Evolutionary conservation across 2,888 invertebrate genomes (phyloP), one percentile per base, ranked within the genome.

Genomic region (Pollenia griseotomentosa): DNA sequence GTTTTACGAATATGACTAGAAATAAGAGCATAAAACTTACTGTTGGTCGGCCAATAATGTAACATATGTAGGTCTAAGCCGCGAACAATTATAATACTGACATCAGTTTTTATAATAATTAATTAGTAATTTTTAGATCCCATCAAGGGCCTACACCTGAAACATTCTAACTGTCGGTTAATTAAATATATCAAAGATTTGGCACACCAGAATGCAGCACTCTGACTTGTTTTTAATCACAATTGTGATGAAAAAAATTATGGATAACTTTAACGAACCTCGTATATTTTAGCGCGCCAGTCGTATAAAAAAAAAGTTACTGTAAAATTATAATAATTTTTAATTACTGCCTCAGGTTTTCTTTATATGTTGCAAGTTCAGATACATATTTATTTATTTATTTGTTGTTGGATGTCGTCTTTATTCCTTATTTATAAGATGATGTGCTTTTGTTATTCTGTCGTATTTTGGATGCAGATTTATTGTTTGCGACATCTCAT

Each of bases 401-500:
- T 57, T 61, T 46, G 66, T 46, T 65, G 19, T 23, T 70, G 48
- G n/a, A 33, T 19, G 57, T 10, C 44, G 71, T 40, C 2, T 48
- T 7, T 23, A 10, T 59, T 70, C 33, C 19, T 44, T 14, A 42
- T 11, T 51, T 33, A 40, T n/a, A 48, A 68, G 7, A 70, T 53
- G 42, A 55, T 33, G 53, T 2, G 11, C 33, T 51, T 48, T 51
- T 73, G 59, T 66, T 63, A 44, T 57, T 61, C 57, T 65, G 57
- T 23, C 42, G 57, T 70, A 79, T 48, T 79, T 80, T 53, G 53
- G 80, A 46, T 68, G 46, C 42, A 75, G 70, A 80, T 85, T 85
- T 85, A 85, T 85, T 55, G 70, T 33, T 75, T 75, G 80, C 57
- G 74, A 80, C 84, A 80, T 68, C 55, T 33, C n/a, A 70, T 61